phyloP scores from a whole-genome alignment of 2,888 invertebrate species.

The Coelogynopora nodosa region DNA sequence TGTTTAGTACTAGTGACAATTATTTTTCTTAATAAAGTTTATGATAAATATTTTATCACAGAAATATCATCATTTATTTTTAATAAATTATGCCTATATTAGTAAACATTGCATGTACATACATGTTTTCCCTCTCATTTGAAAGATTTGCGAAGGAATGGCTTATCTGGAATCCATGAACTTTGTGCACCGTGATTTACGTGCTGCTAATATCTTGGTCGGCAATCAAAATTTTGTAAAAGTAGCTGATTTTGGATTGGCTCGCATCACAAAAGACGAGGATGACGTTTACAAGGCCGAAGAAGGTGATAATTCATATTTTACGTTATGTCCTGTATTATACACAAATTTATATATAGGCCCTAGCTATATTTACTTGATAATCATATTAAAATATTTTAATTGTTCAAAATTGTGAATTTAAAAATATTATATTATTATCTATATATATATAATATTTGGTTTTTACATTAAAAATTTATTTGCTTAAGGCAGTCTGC shows the following conservation, averaged over 20 bases:
- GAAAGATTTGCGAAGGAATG: constrained; percentile 60
- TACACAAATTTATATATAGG: not conserved
- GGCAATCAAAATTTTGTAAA: constrained; percentile 58
- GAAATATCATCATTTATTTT: no score
- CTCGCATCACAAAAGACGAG: constrained; percentile 50
- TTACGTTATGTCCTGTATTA: constrained; percentile 59
- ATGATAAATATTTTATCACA: no score
- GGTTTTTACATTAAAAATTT: no score
- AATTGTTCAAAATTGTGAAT: no score
- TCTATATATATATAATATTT: not conserved
- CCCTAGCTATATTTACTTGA: no score
- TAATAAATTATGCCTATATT: no score
- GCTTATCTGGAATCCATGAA: constrained; percentile 58
- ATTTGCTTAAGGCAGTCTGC: no score
- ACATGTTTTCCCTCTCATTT: not conserved
- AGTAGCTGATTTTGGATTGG: constrained; percentile 61
- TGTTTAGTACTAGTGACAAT: no score
- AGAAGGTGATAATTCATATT: no score
- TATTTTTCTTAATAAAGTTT: no score
- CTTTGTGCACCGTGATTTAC: constrained; percentile 59
- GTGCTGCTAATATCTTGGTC: constrained; percentile 61
- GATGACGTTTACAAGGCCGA: constrained; percentile 57
- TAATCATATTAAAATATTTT: no score
- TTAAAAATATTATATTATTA: not conserved
- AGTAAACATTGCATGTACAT: no score